phyloP scores from a whole-genome alignment of 2,113 vertebrate species.

The Phasianus colchicus region DNA sequence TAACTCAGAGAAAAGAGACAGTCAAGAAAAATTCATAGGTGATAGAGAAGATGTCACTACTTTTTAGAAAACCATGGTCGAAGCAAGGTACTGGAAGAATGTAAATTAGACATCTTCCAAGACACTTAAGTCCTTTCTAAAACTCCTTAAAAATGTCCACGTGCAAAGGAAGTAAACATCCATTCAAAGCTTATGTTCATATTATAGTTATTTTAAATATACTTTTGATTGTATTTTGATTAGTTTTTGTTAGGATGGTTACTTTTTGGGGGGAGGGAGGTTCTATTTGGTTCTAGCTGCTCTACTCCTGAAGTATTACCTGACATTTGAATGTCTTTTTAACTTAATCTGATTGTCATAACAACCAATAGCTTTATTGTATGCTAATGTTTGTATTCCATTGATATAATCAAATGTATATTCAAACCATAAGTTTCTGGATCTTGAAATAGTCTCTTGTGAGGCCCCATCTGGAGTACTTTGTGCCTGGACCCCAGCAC shows the following conservation, averaged over 20 bases:
- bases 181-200: neutral
- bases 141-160: neutral
- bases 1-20: neutral
- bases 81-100: neutral
- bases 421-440: neutral
- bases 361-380: neutral
- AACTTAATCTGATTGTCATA: neutral
- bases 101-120: neutral
- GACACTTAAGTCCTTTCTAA: neutral
- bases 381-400: neutral
- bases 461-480: too few species aligned
- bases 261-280: neutral
- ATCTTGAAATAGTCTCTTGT: neutral
- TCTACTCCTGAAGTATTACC: neutral
- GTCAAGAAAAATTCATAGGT: neutral
- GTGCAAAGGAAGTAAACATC: neutral
- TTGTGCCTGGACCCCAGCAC: too few species aligned
- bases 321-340: neutral
- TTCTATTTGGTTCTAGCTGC: neutral
- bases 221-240: neutral
- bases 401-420: neutral
- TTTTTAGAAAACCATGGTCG: neutral
- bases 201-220: neutral
- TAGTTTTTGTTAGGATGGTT: accelerated
- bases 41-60: neutral